Evolutionary conservation across 2,113 vertebrate species (phyloP).

Genomic region (Thalassarche chlororhynchos): DNA sequence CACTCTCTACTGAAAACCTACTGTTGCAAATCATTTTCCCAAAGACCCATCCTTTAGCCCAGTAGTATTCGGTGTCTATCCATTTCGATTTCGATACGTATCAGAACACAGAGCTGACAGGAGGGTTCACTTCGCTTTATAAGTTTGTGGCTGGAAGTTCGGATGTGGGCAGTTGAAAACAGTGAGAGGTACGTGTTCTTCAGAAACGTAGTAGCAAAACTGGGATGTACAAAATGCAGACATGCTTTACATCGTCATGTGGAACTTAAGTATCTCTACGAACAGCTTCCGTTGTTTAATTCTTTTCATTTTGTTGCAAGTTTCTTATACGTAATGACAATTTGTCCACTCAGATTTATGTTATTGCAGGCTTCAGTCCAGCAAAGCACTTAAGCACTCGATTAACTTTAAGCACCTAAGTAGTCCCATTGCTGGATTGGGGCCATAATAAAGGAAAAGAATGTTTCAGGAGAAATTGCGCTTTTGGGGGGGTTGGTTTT

Average conservation of each 20-base stretch:
- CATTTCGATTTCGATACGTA: not conserved
- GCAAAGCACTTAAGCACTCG: slow-evolving; percentile 54
- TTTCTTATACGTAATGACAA: slow-evolving; percentile 24
- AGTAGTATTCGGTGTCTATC: not conserved
- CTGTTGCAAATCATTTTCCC: slow-evolving; percentile 49
- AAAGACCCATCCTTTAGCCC: not conserved
- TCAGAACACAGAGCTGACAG: not conserved
- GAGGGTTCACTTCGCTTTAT: not conserved
- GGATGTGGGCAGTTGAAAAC: not conserved
- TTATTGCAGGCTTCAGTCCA: slow-evolving; percentile 44
- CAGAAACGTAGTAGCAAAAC: not conserved
- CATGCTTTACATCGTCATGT: not conserved
- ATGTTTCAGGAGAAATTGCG: not conserved
- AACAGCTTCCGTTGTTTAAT: not conserved
- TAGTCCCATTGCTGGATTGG: not conserved
- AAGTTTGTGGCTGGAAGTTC: not conserved
- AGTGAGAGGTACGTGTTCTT: not conserved
- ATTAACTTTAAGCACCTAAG: slow-evolving; percentile 63
- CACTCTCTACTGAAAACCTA: slow-evolving; percentile 12
- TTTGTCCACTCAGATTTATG: slow-evolving; percentile 45
- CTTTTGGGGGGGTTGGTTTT: not conserved
- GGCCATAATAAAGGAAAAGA: not conserved
- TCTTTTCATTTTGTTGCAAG: slow-evolving; percentile 26
- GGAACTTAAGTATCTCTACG: not conserved
- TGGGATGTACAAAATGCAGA: not conserved